phyloP scores from a whole-genome alignment of 1,140 invertebrate genomes.

The Pogonognathellus flavescens region DNA sequence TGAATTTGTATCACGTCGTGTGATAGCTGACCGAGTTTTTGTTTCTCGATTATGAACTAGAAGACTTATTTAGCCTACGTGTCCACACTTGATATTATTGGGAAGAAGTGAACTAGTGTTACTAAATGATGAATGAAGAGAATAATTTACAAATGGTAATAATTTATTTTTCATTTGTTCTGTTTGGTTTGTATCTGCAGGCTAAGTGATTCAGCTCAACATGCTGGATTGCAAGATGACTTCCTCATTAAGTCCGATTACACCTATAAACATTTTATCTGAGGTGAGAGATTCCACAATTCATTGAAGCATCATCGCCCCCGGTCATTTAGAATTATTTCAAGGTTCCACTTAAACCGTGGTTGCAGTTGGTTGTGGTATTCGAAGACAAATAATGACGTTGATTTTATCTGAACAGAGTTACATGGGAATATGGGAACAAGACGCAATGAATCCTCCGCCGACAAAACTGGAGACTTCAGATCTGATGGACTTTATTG shows the following conservation, averaged over 20 bases:
- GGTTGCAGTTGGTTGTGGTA: background rate
- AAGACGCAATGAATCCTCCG: slow-evolving; percentile 51
- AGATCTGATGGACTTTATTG: slow-evolving; percentile 63
- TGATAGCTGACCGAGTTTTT: too few relatives aligned
- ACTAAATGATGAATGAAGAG: too few relatives aligned
- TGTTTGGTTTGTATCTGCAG: background rate
- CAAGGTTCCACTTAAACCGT: background rate
- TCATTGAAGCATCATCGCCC: background rate
- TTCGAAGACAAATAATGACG: background rate
- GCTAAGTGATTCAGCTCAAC: slow-evolving; percentile 44
- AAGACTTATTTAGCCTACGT: too few relatives aligned
- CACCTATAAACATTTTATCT: slow-evolving; percentile 57
- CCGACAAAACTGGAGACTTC: slow-evolving; percentile 60
- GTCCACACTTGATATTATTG: too few relatives aligned
- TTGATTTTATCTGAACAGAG: background rate
- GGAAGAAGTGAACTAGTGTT: too few relatives aligned
- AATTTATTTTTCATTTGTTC: too few relatives aligned
- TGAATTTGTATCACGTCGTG: too few relatives aligned
- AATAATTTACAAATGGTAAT: too few relatives aligned
- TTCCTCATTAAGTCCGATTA: slow-evolving; percentile 57
- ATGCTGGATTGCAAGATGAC: slow-evolving; percentile 64
- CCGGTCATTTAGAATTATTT: background rate
- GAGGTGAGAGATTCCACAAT: slow-evolving; percentile 51
- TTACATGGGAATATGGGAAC: slow-evolving; percentile 62
- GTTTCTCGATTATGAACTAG: too few relatives aligned